phyloP scores from a whole-genome alignment of 2,888 invertebrate genomes.

The Ecliptopera silaceata region DNA sequence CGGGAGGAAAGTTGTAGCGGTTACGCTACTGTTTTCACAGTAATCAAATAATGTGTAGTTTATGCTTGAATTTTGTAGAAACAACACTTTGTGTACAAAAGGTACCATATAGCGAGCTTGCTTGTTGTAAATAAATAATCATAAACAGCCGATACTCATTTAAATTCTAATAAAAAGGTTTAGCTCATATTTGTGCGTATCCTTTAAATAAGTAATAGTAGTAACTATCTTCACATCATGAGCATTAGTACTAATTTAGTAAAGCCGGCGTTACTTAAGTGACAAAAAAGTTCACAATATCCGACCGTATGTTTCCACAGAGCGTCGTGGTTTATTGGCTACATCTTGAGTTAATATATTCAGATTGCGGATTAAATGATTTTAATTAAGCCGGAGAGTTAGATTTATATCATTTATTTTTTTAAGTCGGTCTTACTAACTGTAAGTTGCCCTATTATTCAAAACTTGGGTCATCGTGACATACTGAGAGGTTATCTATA shows the following conservation, averaged over 20 bases:
- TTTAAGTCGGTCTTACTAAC: slow-evolving; percentile 50
- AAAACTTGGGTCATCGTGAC: slow-evolving; percentile 41
- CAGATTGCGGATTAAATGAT: slow-evolving; percentile 74
- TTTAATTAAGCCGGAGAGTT: slow-evolving; percentile 68
- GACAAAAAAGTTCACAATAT: slow-evolving; percentile 25
- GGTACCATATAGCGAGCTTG: too few species aligned
- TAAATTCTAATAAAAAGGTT: too few species aligned
- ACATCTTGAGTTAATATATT: slow-evolving; percentile 67
- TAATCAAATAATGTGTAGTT: too few species aligned
- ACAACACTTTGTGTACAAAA: too few species aligned
- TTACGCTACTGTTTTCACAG: not conserved
- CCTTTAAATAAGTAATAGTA: too few species aligned
- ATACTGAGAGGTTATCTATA: slow-evolving; percentile 20
- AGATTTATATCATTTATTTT: slow-evolving; percentile 58
- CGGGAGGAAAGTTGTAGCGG: not conserved
- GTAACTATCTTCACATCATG: too few species aligned
- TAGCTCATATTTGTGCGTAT: too few species aligned
- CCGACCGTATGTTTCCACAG: slow-evolving; percentile 48
- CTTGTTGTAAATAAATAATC: too few species aligned
- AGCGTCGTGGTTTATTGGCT: slow-evolving; percentile 65
- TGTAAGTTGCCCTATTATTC: slow-evolving; percentile 48
- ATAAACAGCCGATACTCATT: too few species aligned
- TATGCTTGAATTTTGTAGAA: too few species aligned
- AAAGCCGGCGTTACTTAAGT: not conserved
- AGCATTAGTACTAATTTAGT: too few species aligned